A percentile compares a stretch with the other conserved stretches of the same genome.
Evolutionary conservation across 1,140 invertebrate species (phyloP).

Genomic region (Caenorhabditis tropicalis): DNA sequence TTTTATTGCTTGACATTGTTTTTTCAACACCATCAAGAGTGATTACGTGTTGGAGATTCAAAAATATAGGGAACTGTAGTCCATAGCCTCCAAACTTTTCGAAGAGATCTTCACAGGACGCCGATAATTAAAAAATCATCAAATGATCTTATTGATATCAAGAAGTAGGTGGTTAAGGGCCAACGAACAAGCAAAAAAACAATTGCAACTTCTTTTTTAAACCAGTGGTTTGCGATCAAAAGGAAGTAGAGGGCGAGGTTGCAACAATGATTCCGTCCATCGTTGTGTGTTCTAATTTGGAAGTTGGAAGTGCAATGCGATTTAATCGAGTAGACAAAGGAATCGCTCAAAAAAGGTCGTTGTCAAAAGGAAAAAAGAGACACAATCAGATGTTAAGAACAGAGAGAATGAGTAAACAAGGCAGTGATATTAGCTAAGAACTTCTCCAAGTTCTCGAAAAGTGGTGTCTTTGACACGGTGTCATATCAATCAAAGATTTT

Average conservation of each 20-base stretch:
- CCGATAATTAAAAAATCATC: neutral
- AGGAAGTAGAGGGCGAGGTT: neutral
- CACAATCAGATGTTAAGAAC: neutral
- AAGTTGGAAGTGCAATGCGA: constrained; percentile 31
- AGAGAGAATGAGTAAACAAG: constrained; percentile 33
- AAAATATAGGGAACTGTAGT: too few species aligned
- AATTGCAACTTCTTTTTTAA: neutral
- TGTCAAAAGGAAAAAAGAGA: neutral
- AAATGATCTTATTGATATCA: constrained; percentile 5
- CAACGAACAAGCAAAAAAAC: neutral
- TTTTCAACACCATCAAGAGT: neutral
- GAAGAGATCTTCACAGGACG: neutral
- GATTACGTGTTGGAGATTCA: too few species aligned
- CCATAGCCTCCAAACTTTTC: too few species aligned
- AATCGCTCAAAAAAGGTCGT: constrained; percentile 7
- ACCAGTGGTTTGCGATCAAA: constrained; percentile 3
- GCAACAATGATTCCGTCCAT: neutral
- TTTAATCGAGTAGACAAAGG: constrained; percentile 29
- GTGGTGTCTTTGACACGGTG: neutral
- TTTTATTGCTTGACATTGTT: neutral
- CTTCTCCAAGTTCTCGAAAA: neutral
- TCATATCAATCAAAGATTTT: constrained; percentile 25
- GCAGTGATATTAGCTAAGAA: constrained; percentile 1
- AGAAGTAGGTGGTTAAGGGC: neutral
- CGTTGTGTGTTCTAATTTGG: constrained; percentile 32